These are phyloP conservation scores for Poecile montanus DNA, from an alignment of 2,797 vertebrate genomes.

Conservation along the genomic window DNA sequence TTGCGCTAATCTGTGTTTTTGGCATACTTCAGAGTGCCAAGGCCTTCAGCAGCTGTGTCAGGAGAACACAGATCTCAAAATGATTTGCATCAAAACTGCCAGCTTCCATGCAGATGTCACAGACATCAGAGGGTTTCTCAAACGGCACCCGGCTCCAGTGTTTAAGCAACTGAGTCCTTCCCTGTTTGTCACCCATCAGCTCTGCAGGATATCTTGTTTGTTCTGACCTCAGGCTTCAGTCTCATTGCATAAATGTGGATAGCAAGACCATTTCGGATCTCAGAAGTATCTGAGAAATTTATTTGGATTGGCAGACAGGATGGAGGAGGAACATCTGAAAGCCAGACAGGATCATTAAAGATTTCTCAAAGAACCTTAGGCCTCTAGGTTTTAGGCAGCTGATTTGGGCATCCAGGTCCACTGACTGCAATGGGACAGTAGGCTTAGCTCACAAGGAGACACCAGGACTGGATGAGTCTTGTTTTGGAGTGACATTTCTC, in stretches of 20 bases:
- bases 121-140: not conserved
- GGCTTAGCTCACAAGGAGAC: not conserved
- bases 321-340: not conserved
- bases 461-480: not conserved
- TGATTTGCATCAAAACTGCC: not conserved
- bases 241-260: not conserved
- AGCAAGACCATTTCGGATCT: not conserved
- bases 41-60: not conserved
- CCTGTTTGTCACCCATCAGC: not conserved
- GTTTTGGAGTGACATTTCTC: not conserved
- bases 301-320: not conserved
- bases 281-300: not conserved
- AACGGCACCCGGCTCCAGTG: not conserved
- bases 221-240: not conserved
- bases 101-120: not conserved
- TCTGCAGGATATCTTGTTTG: not conserved
- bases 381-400: not conserved
- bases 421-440: not conserved
- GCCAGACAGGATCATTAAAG: not conserved
- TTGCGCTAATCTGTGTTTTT: not conserved
- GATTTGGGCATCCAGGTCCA: not conserved
- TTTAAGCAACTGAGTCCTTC: not conserved
- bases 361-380: not conserved
- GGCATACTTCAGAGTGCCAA: not conserved
- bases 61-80: not conserved